A percentile compares a stretch with the other conserved stretches of the same genome.
Conservation (phyloP, 2,797 vertebrate species). For the Mormyrus hasselquistii region DNA sequence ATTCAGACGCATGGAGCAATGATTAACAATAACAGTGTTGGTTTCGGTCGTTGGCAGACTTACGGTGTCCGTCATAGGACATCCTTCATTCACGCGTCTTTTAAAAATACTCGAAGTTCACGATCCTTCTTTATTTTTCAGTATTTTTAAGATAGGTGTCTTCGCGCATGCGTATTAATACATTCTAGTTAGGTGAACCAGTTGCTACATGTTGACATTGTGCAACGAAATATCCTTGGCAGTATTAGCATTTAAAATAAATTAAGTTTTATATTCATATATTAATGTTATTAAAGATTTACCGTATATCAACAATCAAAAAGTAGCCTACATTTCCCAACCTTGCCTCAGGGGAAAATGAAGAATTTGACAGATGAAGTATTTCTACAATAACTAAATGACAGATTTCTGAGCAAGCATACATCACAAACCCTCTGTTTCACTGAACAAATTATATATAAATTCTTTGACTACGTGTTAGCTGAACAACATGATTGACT, state of each 20-base stretch:
- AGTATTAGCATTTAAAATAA: background rate
- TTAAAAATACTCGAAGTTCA: background rate
- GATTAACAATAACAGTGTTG: background rate
- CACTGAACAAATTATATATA: background rate
- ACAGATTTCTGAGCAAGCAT: slow-evolving; percentile 28
- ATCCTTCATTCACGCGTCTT: background rate
- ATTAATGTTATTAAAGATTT: background rate
- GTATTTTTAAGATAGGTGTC: background rate
- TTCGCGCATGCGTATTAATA: background rate
- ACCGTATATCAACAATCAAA: background rate
- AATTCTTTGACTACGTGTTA: background rate
- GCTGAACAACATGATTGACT: background rate
- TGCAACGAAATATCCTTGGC: background rate
- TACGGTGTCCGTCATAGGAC: background rate
- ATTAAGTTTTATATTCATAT: background rate
- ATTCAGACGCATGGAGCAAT: background rate
- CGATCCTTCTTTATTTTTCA: background rate
- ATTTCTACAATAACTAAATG: background rate
- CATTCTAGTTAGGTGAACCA: background rate
- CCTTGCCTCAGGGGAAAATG: background rate
- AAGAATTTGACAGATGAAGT: background rate
- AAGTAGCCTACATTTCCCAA: background rate
- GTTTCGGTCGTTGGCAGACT: background rate
- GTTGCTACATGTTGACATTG: background rate
- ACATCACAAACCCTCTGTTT: background rate